Evolutionary conservation across 2,888 invertebrate species (phyloP).

Genomic region (Chorisops tibialis): DNA sequence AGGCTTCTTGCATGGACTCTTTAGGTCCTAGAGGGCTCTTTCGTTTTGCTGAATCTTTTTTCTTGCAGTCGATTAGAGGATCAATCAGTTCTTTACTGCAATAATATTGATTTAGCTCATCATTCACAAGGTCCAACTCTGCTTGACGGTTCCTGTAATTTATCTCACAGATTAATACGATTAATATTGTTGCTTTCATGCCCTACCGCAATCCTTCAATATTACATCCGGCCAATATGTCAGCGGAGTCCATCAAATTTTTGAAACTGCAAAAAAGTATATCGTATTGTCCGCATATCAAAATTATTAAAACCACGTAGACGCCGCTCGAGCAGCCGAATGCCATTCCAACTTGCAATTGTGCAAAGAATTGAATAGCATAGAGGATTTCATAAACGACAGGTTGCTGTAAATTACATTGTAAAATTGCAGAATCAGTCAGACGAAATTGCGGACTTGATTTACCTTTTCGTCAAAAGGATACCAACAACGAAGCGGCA

Average conservation of each 20-base stretch:
- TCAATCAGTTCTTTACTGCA: constrained; percentile 20
- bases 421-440: neutral
- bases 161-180: neutral
- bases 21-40: neutral
- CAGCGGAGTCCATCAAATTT: constrained; percentile 42
- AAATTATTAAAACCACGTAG: constrained; percentile 44
- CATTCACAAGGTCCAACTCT: neutral
- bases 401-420: constrained; percentile 16
- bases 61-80: neutral
- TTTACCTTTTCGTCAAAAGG: constrained; percentile 38
- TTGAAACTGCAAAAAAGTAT: constrained; percentile 44
- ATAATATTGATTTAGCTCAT: constrained; percentile 28
- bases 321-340: constrained; percentile 40
- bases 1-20: constrained; percentile 4
- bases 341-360: constrained; percentile 44
- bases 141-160: neutral
- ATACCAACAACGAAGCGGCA: constrained; percentile 35
- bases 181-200: neutral
- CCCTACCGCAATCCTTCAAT: constrained; percentile 4
- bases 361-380: constrained; percentile 43
- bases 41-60: neutral
- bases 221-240: neutral
- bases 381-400: constrained; percentile 37
- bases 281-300: constrained; percentile 45
- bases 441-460: no score